Evolutionary conservation across 2,797 vertebrate genomes (phyloP), one percentile per base, ranked within the genome.

Genomic region (Amphiprion clarkii): DNA sequence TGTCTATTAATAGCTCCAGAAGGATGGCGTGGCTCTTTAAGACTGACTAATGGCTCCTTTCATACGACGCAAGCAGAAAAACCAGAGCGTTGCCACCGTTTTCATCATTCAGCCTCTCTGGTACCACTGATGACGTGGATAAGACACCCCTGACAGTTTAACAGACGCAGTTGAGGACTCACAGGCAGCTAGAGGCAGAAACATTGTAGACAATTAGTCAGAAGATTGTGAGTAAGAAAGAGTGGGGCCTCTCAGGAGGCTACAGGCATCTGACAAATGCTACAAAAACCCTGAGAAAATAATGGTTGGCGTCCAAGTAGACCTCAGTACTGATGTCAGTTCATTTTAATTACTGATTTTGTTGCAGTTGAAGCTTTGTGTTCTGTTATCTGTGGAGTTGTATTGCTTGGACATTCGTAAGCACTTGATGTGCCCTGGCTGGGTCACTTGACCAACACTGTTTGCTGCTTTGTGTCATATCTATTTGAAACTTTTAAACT

Each of bases 1-100:
- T 40, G 58, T 16, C 87, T 94, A 92, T 91, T 92, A 90, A 93
- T 94, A 94, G 86, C 83, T 33, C 42, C 56, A 67, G 55, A 19
- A 25, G 71, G 84, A 63, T 52, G 68, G 77, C 27, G 73, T 82
- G 78, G 71, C 75, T 78, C 83, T 88, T 78, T 79, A 80, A 78
- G 80, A 40, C 87, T 89, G 92, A 91, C 74, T 88, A 92, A 92
- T 13, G 66, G 74, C 69, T 72, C 70, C 71, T 78, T 89, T 87
- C 76, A 81, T 82, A 71, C 53, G 3, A 83, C 72, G 61, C 80
- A 79, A 77, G 85, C 87, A 83, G 70, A 70, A 81, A 80, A 76
- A 72, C 6, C 83, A 58, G 76, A 88, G 68, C 80, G 1, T 64
- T 81, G 78, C 81, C 74, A 42, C 23, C 19, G 29, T 86, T 87